Base-by-base conservation (phyloP, 1,140 invertebrate species). In the Lordiphosa mommai region DNA sequence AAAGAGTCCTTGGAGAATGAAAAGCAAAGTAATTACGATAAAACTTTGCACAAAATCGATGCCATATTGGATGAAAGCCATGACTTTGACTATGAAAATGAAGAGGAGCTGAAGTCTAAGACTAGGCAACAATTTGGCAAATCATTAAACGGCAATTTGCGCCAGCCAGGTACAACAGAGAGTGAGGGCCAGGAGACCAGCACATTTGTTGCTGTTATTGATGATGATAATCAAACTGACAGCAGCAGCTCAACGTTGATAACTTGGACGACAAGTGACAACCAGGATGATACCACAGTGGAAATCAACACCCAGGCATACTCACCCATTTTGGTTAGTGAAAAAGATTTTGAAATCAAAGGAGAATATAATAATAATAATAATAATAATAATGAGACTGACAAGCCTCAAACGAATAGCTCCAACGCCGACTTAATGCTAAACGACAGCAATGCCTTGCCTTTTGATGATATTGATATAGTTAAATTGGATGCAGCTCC, bases 141-240 rank as follows among this genome's bases (percentile, higher is more conserved):
- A 70, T 76, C 74, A 86, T 80, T 86, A 77, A 87, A 87, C 72
- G 67, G 57, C 85, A 77, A 87, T 87, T 86, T 87, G 49, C 73
- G 60, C 36, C 61, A 59, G 49, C 66, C 80, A 60, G 73, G 73
- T 67, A 86, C 86, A 68, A 65, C 41, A 72, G 12, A 58, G 20
- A 56, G 49, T n/a, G 30, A 12, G 27, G 29, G 36, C 14, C 33
- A 10, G 48, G 55, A 61, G 52, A 36, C 57, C 37, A 77, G 53
- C 66, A 60, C 61, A 69, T 55, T 58, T 63, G 49, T 51, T 61
- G 68, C 59, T 61, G 63, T 86, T 86, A 86, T 86, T 86, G 65
- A 86, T 86, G 82, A 73, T 60, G 64, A 86, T 86, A 86, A 86
- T 86, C 76, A 86, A 86, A 86, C 48, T 86, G 82, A 86, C 82